Evolutionary conservation across 1,140 invertebrate genomes (phyloP).

Genomic region (Drosophila parabipectinata): DNA sequence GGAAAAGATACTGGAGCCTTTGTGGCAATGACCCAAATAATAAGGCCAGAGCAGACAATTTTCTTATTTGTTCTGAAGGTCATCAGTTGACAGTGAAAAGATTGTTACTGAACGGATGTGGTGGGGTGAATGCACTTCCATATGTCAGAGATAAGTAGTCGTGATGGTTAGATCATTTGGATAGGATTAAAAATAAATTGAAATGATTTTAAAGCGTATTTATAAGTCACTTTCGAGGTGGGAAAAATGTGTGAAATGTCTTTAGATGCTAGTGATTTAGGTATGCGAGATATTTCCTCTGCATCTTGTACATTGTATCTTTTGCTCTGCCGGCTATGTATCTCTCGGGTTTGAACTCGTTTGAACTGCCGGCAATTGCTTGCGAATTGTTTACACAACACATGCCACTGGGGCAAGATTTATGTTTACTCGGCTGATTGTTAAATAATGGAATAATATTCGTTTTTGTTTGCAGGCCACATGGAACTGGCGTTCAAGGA

Average conservation of each 20-base stretch:
- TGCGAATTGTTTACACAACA: conserved; percentile 33
- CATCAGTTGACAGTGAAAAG: conserved; percentile 38
- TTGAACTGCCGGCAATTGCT: conserved; percentile 31
- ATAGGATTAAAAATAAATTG: background rate
- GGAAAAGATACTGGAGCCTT: background rate
- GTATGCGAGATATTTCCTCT: conserved; percentile 17
- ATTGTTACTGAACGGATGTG: background rate
- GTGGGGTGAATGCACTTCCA: background rate
- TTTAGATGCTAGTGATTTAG: background rate
- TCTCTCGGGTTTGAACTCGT: conserved; percentile 34
- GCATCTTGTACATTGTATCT: background rate
- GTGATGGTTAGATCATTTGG: too few relatives aligned
- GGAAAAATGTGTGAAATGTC: too few relatives aligned
- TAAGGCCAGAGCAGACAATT: conserved; percentile 25
- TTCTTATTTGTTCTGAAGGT: conserved; percentile 57
- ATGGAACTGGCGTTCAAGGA: conserved; percentile 85
- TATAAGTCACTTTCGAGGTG: background rate
- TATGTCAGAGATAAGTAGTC: too few relatives aligned
- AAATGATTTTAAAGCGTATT: background rate
- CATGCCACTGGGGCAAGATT: background rate
- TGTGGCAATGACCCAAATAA: conserved; percentile 62
- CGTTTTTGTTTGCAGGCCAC: conserved; percentile 53
- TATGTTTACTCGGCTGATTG: conserved; percentile 13
- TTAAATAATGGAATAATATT: conserved; percentile 9
- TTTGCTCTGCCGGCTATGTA: background rate